Evolutionary conservation across 1,140 invertebrate genomes (phyloP), one percentile per base, ranked within the genome.

Genomic region (Thaumetopoea pityocampa): DNA sequence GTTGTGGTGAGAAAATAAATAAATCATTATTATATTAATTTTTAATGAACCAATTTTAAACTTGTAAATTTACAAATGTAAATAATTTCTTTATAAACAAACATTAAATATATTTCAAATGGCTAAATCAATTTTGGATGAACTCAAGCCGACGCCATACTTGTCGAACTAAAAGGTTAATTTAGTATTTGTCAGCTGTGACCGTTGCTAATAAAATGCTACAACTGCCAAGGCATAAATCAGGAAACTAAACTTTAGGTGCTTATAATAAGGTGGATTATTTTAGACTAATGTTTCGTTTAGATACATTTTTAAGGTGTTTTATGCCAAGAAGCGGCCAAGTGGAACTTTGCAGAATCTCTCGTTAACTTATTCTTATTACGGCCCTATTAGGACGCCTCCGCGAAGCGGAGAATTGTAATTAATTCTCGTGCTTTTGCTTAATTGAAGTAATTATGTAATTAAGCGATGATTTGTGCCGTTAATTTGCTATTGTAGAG

Each of bases 131-230:
- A 63, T 63, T 59, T 59, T 38, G 51, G 47, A 53, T 40, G 41
- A 51, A 57, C 58, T 29, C 51, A 35, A 51, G 44, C 51, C 41
- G 36, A 22, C 44, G 52, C 54, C 58, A 53, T 56, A 49, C 58
- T 63, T 55, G 49, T 41, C 50, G 28, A 16, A 42, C 56, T 60
- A 68, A 64, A 58, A 63, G 48, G 47, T 63, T 65, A 62, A 62
- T 68, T 59, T 60, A 56, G 46, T 66, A 66, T 68, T 68, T 68
- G 66, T 66, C 51, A 62, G 57, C 59, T 56, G 16, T 11, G 26
- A 8, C 9, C n/a, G 27, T 29, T 26, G 9, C n/a, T 10, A 10
- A 14, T 32, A 35, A 47, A 61, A 55, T 32, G 49, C 27, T 22
- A 11, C 38, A 56, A 51, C 32, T 15, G 19, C 41, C 43, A 36